Evolutionary conservation across 2,888 invertebrate genomes (phyloP).

Genomic region (Bruchidius siliquastri): DNA sequence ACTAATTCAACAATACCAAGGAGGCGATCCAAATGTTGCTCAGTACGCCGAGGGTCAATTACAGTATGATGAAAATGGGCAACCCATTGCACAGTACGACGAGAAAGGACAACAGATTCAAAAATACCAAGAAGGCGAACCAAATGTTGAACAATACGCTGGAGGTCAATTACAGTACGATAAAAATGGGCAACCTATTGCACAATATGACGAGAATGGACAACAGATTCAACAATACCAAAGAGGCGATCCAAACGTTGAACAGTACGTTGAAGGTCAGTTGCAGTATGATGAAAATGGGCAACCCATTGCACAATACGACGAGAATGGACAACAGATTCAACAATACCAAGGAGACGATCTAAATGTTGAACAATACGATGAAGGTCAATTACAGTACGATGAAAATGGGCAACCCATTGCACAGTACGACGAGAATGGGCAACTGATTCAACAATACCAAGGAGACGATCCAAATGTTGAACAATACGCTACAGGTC

Average conservation of each 20-base stretch:
- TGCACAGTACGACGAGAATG: conserved; percentile 23
- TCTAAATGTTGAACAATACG: background rate
- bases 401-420: conserved; percentile 24
- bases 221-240: conserved; percentile 22
- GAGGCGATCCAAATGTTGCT: conserved; percentile 6
- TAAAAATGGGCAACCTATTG: conserved; percentile 24
- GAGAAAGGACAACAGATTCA: conserved; percentile 12
- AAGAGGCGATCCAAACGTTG: conserved; percentile 13
- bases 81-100: conserved; percentile 8
- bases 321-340: conserved; percentile 12
- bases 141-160: background rate
- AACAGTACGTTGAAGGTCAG: conserved; percentile 19
- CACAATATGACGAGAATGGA: conserved; percentile 14
- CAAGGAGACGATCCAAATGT: conserved; percentile 15
- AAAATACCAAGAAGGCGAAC: conserved; percentile 6
- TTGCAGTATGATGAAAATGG: conserved; percentile 19
- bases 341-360: conserved; percentile 14
- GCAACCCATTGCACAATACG: no score
- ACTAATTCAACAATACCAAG: conserved; percentile 2
- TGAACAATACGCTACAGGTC: conserved; percentile 19
- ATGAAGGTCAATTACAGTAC: conserved; percentile 11
- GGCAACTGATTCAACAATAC: conserved; percentile 16
- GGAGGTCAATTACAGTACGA: conserved; percentile 21
- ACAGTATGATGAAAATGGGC: conserved; percentile 25
- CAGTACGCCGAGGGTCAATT: conserved; percentile 12